These are phyloP conservation scores for Campoletis sonorensis DNA, from an alignment of 1,140 invertebrate species.

Conservation along the genomic window DNA sequence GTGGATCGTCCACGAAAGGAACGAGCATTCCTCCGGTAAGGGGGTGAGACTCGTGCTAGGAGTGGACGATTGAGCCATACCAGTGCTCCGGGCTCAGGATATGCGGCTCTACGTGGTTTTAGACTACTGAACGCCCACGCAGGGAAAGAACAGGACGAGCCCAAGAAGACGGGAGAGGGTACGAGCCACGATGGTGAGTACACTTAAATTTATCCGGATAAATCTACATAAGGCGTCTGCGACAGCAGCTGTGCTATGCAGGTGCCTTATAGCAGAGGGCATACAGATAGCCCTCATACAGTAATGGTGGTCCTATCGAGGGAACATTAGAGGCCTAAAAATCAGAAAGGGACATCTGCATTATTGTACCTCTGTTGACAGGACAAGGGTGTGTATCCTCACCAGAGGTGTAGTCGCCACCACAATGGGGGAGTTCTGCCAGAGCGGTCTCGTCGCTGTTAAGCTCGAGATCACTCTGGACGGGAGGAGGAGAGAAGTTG, in stretches of 20 bases:
- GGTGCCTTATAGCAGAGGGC: neutral
- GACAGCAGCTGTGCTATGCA: constrained; percentile 3
- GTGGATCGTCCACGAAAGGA: neutral
- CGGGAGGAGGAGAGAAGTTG: constrained; percentile 2
- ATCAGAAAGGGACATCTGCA: too few species aligned
- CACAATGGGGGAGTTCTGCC: neutral
- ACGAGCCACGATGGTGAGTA: neutral
- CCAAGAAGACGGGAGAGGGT: constrained; percentile 12
- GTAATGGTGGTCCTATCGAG: constrained; percentile 5
- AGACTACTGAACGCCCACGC: constrained; percentile 4
- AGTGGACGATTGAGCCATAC: too few species aligned
- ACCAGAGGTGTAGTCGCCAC: too few species aligned
- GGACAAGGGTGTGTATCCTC: too few species aligned
- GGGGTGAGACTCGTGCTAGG: too few species aligned
- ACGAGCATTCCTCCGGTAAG: too few species aligned
- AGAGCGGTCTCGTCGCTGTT: constrained; percentile 8
- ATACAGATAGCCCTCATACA: constrained; percentile 12
- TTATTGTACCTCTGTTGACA: too few species aligned
- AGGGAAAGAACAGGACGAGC: neutral
- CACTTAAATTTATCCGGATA: too few species aligned
- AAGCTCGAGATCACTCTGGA: too few species aligned
- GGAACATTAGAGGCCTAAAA: constrained; percentile 5
- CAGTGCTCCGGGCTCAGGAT: neutral
- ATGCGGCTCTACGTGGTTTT: constrained; percentile 13
- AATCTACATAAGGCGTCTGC: too few species aligned